Conservation (phyloP, 1,140 invertebrate genomes). For the Trialeurodes vaporariorum region DNA sequence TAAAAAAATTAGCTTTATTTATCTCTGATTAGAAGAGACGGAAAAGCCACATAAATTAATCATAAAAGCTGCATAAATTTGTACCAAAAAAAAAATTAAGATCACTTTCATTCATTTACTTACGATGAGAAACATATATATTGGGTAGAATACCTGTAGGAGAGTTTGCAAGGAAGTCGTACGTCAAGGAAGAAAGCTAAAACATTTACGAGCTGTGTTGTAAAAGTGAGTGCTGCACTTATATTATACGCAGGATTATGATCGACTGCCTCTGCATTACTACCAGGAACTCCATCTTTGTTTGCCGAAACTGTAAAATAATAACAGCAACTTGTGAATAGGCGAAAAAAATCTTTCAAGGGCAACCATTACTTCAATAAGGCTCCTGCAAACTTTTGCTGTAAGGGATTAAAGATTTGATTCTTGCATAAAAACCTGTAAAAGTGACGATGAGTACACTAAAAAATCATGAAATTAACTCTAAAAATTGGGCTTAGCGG, state of each 20-base stretch:
- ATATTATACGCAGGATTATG: conserved; percentile 59
- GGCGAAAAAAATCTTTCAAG: conserved; percentile 7
- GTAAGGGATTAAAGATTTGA: too few species aligned
- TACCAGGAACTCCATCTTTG: conserved; percentile 44
- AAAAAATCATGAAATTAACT: too few species aligned
- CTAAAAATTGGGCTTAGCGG: too few species aligned
- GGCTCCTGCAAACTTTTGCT: too few species aligned
- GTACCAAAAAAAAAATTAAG: conserved; percentile 4
- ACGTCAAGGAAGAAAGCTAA: conserved; percentile 65
- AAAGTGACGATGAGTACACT: too few species aligned
- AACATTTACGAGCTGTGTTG: conserved; percentile 66
- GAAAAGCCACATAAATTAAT: not conserved
- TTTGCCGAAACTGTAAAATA: conserved; percentile 48
- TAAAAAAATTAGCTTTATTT: too few species aligned
- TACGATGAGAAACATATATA: not conserved
- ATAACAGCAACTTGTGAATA: too few species aligned
- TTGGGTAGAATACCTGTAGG: conserved; percentile 46
- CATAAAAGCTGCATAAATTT: not conserved
- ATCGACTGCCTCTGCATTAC: conserved; percentile 40
- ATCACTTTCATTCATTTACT: not conserved
- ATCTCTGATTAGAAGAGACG: too few species aligned
- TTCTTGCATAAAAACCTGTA: too few species aligned
- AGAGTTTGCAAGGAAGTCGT: conserved; percentile 57
- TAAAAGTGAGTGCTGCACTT: conserved; percentile 64
- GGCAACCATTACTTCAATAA: not conserved